Percentiles rank a stretch among this genome's conserved stretches.
Conservation (phyloP, 2,888 invertebrate species). For the Sesia apiformis region DNA sequence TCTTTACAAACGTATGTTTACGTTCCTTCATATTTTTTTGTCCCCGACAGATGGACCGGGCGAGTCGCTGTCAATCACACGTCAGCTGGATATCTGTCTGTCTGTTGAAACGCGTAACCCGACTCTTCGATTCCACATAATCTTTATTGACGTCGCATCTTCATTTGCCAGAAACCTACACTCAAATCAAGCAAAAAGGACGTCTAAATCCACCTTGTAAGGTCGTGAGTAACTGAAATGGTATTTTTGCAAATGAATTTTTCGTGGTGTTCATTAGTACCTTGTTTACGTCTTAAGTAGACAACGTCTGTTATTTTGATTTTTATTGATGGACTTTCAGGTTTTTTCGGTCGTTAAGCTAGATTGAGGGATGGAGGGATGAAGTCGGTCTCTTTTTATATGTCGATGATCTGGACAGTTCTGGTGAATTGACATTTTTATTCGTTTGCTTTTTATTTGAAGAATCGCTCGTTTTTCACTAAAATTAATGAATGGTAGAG, state of each 20-base stretch:
- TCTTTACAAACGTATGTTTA: too few relatives aligned
- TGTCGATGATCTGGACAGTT: not conserved
- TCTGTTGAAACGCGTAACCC: slow-evolving; percentile 26
- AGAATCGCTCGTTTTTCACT: too few relatives aligned
- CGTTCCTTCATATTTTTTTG: slow-evolving; percentile 1
- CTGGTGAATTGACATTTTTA: not conserved
- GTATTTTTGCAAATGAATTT: slow-evolving; percentile 15
- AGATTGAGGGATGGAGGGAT: not conserved
- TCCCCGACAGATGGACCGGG: slow-evolving; percentile 10
- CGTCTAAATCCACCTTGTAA: not conserved
- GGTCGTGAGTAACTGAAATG: slow-evolving; percentile 1
- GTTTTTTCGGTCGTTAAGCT: slow-evolving; percentile 10
- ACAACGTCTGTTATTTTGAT: slow-evolving; percentile 29
- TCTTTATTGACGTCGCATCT: slow-evolving; percentile 44
- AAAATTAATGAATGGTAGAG: too few relatives aligned
- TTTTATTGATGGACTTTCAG: slow-evolving; percentile 16
- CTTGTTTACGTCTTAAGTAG: slow-evolving; percentile 45
- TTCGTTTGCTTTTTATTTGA: not conserved
- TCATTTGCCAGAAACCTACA: not conserved
- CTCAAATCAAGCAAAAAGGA: not conserved
- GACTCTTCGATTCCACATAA: slow-evolving; percentile 40
- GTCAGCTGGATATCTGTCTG: slow-evolving; percentile 42
- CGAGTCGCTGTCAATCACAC: slow-evolving; percentile 36
- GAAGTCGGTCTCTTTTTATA: not conserved
- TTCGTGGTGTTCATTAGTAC: slow-evolving; percentile 41